Conservation (phyloP, 2,113 vertebrate genomes). For the Balaeniceps rex region DNA sequence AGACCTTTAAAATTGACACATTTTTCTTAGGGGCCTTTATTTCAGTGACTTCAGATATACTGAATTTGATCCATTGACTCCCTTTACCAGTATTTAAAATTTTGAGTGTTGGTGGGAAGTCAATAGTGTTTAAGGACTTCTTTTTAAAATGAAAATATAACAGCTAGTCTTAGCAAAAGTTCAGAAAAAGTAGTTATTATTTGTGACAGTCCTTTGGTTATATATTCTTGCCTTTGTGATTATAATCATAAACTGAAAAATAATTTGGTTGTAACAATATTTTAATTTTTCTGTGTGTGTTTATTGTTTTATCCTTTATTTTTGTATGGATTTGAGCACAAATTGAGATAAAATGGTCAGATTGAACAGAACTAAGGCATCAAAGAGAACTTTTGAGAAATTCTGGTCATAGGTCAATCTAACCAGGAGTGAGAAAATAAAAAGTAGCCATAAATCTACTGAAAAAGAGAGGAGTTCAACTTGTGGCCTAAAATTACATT, state of each 20-base stretch:
- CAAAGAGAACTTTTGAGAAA: constrained; percentile 46
- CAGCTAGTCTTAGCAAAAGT: constrained; percentile 51
- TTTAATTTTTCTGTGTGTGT: not conserved
- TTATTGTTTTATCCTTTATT: not conserved
- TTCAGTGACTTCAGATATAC: constrained; percentile 76
- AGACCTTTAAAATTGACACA: constrained; percentile 84
- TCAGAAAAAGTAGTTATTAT: constrained; percentile 21
- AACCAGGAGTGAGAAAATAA: constrained; percentile 23
- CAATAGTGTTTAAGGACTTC: constrained; percentile 50
- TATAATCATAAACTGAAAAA: constrained; percentile 19
- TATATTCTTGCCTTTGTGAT: not conserved
- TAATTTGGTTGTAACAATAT: not conserved
- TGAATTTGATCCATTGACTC: constrained; percentile 79
- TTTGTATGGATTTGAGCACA: not conserved
- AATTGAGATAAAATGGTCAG: constrained; percentile 1
- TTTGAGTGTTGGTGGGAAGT: constrained; percentile 68
- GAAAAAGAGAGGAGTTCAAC: constrained; percentile 9
- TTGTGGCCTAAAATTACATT: not conserved
- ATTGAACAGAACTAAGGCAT: constrained; percentile 2
- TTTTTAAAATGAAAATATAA: constrained; percentile 41
- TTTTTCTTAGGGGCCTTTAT: constrained; percentile 80
- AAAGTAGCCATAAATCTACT: constrained; percentile 48
- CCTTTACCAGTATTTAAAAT: constrained; percentile 74
- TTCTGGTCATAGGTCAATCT: constrained; percentile 42
- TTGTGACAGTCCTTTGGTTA: constrained; percentile 16